A percentile compares a stretch with the other conserved stretches of the same genome.
Evolutionary conservation across 2,113 vertebrate genomes (phyloP).

Genomic region (Heterocephalus glaber): DNA sequence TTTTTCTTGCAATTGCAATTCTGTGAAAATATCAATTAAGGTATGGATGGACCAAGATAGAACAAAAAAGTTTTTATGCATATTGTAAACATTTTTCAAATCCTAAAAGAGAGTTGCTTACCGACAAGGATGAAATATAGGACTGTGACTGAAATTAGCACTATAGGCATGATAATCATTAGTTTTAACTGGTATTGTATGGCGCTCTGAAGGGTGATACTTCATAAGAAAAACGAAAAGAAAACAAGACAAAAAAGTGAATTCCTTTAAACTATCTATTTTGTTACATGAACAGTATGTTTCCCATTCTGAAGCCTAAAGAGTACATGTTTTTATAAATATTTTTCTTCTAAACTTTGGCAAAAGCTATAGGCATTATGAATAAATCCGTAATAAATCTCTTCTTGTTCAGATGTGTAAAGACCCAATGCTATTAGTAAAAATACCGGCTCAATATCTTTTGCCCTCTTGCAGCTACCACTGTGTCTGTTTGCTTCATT

Average conservation of each 20-base stretch:
- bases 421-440: not conserved
- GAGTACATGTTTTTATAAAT: slow-evolving; percentile 33
- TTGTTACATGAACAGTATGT: not conserved
- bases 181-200: not conserved
- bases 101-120: not conserved
- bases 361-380: not conserved
- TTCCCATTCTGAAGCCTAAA: not conserved
- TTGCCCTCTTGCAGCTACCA: not conserved
- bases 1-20: not conserved
- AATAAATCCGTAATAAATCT: not conserved
- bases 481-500: not conserved
- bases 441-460: not conserved
- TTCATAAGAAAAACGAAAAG: not conserved
- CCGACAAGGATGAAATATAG: not conserved
- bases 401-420: not conserved
- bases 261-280: not conserved
- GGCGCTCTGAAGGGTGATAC: not conserved
- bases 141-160: not conserved
- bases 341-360: slow-evolving; percentile 40
- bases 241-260: not conserved
- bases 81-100: slow-evolving; percentile 46
- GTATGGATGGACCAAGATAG: not conserved
- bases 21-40: slow-evolving; percentile 24
- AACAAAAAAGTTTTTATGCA: not conserved
- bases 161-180: not conserved